phyloP scores from a whole-genome alignment of 2,888 invertebrate species.

The Protonemura montana region DNA sequence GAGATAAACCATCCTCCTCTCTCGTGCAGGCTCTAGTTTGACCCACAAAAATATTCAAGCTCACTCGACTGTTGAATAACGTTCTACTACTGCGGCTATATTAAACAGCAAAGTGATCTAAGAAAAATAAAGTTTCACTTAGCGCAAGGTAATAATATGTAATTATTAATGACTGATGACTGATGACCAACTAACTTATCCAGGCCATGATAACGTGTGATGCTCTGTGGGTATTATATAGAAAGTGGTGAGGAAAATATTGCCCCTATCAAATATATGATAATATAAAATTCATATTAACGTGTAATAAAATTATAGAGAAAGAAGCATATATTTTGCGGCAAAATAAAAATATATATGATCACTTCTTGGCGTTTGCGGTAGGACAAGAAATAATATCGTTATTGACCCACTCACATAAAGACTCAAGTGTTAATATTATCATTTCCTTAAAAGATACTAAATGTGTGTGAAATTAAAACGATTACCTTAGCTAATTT shows the following conservation, averaged over 20 bases:
- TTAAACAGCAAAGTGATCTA: conserved; percentile 23
- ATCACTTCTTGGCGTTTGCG: background rate
- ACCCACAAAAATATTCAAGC: conserved; percentile 24
- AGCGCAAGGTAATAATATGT: conserved; percentile 37
- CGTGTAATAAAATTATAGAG: background rate
- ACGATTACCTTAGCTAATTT: background rate
- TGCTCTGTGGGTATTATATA: background rate
- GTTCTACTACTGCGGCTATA: background rate
- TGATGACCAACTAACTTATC: conserved; percentile 1
- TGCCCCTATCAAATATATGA: background rate
- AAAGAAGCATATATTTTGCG: background rate
- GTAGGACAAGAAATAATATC: background rate
- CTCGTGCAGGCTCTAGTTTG: background rate
- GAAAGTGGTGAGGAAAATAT: background rate
- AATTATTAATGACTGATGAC: conserved; percentile 27
- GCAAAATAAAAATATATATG: background rate
- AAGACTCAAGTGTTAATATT: background rate
- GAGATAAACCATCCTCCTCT: background rate
- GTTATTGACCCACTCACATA: background rate
- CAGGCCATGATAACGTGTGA: background rate
- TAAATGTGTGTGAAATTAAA: background rate
- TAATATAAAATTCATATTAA: background rate
- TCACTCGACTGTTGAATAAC: background rate
- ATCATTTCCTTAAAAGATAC: background rate
- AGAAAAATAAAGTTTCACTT: conserved; percentile 30